These are phyloP conservation scores for Lucifuga dentata DNA, from an alignment of 2,113 vertebrate species.

Conservation along the genomic window DNA sequence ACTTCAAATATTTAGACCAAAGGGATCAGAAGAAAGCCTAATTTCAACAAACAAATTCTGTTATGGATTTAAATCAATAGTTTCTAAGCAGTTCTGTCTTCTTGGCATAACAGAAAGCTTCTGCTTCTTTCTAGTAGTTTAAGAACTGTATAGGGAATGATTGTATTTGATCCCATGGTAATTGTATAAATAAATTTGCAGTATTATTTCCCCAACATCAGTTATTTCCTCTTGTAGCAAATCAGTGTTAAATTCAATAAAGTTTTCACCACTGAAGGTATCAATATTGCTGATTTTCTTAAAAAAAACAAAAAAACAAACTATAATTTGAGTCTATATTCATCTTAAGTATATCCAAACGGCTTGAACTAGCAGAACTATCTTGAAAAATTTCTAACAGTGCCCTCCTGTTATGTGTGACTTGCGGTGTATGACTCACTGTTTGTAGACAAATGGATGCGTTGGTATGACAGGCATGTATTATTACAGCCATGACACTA, in stretches of 20 bases:
- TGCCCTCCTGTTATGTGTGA: background rate
- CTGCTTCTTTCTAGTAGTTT: background rate
- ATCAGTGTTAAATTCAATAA: constrained; percentile 69
- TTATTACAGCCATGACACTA: constrained; percentile 32
- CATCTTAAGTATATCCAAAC: background rate
- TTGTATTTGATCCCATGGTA: constrained; percentile 42
- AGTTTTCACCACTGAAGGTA: constrained; percentile 52
- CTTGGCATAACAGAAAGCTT: constrained; percentile 35
- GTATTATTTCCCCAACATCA: constrained; percentile 39
- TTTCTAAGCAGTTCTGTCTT: constrained; percentile 34
- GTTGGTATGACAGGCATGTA: constrained; percentile 48
- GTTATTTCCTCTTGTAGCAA: constrained; percentile 52
- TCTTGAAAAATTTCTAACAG: background rate
- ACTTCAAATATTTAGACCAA: constrained; percentile 59
- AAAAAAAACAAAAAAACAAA: no score
- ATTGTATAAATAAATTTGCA: constrained; percentile 22
- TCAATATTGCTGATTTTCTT: constrained; percentile 2
- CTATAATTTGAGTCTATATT: no score
- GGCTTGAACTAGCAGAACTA: background rate
- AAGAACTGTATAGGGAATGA: constrained; percentile 23
- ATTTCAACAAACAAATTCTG: constrained; percentile 15
- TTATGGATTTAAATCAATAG: constrained; percentile 29
- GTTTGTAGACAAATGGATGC: constrained; percentile 20
- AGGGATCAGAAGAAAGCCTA: constrained; percentile 46
- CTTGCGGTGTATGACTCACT: background rate